Percentiles rank a stretch among this genome's conserved stretches.
Evolutionary conservation across 2,797 vertebrate species (phyloP).

Genomic region (Crypturellus tataupa): DNA sequence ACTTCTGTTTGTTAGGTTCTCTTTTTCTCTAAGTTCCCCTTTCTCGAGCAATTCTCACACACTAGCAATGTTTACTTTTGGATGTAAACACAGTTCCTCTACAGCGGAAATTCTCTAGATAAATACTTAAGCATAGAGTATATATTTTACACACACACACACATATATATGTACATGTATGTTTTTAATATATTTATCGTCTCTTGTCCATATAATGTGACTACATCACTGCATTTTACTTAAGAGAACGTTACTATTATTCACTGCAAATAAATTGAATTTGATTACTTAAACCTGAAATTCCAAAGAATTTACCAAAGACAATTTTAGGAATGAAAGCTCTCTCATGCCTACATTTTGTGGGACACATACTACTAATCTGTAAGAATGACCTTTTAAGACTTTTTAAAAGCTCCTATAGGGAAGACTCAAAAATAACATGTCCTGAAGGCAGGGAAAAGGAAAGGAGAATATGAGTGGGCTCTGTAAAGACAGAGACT

Average conservation of each 20-base stretch:
- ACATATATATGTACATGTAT: too few relatives aligned
- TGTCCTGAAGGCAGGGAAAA: background rate
- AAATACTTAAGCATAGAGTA: background rate
- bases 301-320: background rate
- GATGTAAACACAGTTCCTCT: background rate
- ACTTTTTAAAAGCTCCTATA: background rate
- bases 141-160: background rate
- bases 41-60: too few relatives aligned
- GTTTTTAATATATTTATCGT: too few relatives aligned
- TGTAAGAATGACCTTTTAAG: background rate
- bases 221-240: background rate
- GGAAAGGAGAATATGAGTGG: background rate
- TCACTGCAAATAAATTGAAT: background rate
- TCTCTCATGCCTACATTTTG: background rate
- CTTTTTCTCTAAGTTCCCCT: too few relatives aligned
- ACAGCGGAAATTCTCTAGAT: background rate
- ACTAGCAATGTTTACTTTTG: background rate
- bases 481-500: background rate
- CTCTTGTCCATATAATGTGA: too few relatives aligned
- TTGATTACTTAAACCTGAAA: background rate
- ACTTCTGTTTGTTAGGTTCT: too few relatives aligned
- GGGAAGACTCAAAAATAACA: background rate
- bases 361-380: background rate
- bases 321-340: background rate
- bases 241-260: background rate